A percentile compares a stretch with the other conserved stretches of the same genome.
phyloP scores from a whole-genome alignment of 2,888 invertebrate genomes.

The Buathra laborator region DNA sequence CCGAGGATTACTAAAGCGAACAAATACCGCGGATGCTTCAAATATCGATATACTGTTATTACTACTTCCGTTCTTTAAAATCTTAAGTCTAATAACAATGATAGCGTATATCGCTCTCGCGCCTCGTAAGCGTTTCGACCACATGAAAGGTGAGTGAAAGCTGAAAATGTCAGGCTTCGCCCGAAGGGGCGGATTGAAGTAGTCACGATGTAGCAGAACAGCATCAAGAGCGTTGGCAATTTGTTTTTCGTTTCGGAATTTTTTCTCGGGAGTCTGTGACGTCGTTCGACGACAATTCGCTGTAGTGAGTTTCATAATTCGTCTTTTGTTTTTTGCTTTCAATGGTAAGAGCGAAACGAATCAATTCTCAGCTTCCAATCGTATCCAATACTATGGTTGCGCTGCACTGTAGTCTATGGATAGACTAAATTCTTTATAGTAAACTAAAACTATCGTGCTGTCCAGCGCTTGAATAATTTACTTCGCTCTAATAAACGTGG shows the following conservation, averaged over 20 bases:
- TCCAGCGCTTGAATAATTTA: conserved; percentile 41
- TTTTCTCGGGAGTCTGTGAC: conserved; percentile 19
- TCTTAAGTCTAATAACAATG: neutral
- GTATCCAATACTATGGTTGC: neutral
- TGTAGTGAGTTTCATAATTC: conserved; percentile 25
- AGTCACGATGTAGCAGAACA: conserved; percentile 60
- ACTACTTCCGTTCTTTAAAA: neutral
- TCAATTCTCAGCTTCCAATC: conserved; percentile 42
- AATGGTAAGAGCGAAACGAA: conserved; percentile 47
- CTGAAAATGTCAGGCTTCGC: conserved; percentile 73
- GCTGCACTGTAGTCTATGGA: neutral
- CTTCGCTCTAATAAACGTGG: conserved; percentile 51
- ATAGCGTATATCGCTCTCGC: neutral
- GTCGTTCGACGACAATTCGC: conserved; percentile 52
- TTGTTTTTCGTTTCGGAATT: conserved; percentile 19
- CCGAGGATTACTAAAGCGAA: too few relatives aligned
- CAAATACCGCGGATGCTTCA: neutral
- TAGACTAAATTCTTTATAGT: neutral
- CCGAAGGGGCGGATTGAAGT: conserved; percentile 36
- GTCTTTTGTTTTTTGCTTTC: neutral
- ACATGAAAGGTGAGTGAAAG: conserved; percentile 73
- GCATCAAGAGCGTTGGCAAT: conserved; percentile 7
- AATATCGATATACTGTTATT: neutral
- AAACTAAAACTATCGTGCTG: conserved; percentile 57
- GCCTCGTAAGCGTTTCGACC: neutral